phyloP scores from a whole-genome alignment of 2,113 vertebrate genomes.

The Oreochromis aureus region DNA sequence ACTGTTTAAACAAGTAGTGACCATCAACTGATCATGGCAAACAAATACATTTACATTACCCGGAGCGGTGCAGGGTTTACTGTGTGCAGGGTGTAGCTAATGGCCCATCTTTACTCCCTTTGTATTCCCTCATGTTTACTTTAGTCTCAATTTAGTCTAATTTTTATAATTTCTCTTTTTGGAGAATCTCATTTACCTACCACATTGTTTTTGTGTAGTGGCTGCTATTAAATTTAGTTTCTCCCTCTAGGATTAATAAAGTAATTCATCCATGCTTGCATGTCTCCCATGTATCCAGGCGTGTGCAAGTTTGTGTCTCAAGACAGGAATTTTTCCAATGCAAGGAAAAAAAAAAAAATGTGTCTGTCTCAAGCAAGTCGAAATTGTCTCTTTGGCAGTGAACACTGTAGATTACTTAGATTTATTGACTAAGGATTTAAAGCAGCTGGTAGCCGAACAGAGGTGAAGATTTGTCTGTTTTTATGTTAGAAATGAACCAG shows the following conservation, averaged over 20 bases:
- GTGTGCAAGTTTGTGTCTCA: not conserved
- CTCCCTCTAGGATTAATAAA: not conserved
- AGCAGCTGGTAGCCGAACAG: not conserved
- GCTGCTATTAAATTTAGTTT: not conserved
- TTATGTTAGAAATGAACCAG: not conserved
- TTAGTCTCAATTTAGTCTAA: not conserved
- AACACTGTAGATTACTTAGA: not conserved
- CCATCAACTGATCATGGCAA: not conserved
- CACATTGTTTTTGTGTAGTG: not conserved
- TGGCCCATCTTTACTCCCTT: not conserved
- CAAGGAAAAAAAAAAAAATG: not conserved
- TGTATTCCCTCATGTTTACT: not conserved
- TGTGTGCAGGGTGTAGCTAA: not conserved
- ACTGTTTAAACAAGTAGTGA: not conserved
- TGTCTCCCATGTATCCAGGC: not conserved
- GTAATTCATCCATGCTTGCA: not conserved
- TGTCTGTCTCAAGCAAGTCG: not conserved
- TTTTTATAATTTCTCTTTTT: not conserved
- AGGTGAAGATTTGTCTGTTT: not conserved
- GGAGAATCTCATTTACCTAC: not conserved
- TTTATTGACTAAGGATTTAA: not conserved
- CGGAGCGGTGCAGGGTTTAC: rapidly evolving
- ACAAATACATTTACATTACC: not conserved
- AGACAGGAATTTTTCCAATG: not conserved
- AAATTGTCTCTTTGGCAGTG: not conserved